Percentiles rank a stretch among this genome's conserved stretches.
Conservation (phyloP, 2,888 invertebrate species). For the Andrena chrysosceles region DNA sequence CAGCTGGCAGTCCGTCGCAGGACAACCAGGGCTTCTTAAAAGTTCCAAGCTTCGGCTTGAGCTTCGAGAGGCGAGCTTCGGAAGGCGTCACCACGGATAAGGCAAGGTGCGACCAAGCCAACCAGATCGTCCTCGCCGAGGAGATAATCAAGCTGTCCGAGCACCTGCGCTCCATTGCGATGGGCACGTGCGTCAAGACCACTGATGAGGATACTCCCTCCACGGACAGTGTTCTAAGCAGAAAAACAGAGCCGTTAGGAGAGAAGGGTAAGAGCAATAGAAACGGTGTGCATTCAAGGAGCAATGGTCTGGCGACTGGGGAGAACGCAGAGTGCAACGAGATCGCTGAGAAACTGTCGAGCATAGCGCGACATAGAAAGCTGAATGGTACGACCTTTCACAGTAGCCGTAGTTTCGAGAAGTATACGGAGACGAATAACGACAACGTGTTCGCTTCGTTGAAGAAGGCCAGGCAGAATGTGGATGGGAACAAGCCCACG, state of each 20-base stretch:
- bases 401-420: constrained; percentile 75
- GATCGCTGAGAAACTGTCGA: constrained; percentile 81
- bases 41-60: constrained; percentile 74
- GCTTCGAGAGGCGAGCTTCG: constrained; percentile 91
- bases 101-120: constrained; percentile 75
- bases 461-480: constrained; percentile 38
- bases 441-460: constrained; percentile 57
- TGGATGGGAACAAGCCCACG: constrained; percentile 6
- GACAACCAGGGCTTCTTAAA: constrained; percentile 45
- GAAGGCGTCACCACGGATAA: constrained; percentile 87
- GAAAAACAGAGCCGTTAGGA: constrained; percentile 3
- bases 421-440: constrained; percentile 31
- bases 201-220: constrained; percentile 14
- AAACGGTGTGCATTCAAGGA: constrained; percentile 23
- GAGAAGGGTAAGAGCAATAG: background rate
- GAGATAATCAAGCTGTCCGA: constrained; percentile 94
- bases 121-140: constrained; percentile 88
- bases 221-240: background rate
- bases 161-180: constrained; percentile 86
- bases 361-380: constrained; percentile 77
- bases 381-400: constrained; percentile 82
- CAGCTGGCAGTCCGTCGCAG: constrained; percentile 38
- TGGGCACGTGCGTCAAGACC: constrained; percentile 28
- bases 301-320: constrained; percentile 34
- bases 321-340: constrained; percentile 75